These are phyloP conservation scores for Caranx melampygus DNA, from an alignment of 2,113 vertebrate species.

Conservation along the genomic window DNA sequence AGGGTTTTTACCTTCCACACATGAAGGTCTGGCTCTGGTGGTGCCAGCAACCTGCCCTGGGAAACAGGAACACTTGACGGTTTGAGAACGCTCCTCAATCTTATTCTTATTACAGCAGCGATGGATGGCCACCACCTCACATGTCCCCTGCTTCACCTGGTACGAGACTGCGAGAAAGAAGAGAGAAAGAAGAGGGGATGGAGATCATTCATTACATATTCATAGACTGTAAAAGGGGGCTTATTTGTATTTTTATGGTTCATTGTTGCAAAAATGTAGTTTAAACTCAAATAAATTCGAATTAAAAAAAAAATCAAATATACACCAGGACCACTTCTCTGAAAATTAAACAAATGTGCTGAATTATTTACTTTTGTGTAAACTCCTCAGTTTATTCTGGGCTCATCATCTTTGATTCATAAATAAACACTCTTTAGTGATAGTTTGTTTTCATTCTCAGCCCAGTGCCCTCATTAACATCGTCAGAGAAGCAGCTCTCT, in stretches of 20 bases:
- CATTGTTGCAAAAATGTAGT: constrained; percentile 6
- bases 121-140: constrained; percentile 94
- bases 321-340: constrained; percentile 7
- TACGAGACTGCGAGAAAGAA: constrained; percentile 85
- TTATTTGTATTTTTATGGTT: constrained; percentile 36
- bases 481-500: constrained; percentile 33
- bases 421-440: constrained; percentile 66
- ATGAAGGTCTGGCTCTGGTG: constrained; percentile 92
- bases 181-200: background rate
- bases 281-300: constrained; percentile 44
- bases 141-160: constrained; percentile 95
- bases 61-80: constrained; percentile 97
- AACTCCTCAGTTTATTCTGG: constrained; percentile 58
- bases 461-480: constrained; percentile 62
- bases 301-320: constrained; percentile 34
- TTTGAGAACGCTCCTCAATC: constrained; percentile 96
- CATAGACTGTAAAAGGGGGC: background rate
- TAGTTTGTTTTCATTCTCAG: constrained; percentile 60
- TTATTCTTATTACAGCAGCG: constrained; percentile 98
- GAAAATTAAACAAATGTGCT: constrained; percentile 56
- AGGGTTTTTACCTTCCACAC: constrained; percentile 92
- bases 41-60: constrained; percentile 97
- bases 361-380: constrained; percentile 67
- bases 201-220: constrained; percentile 34
- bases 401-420: constrained; percentile 55